Base-by-base conservation (phyloP, 2,888 invertebrate species). In the Apamea crenata region DNA sequence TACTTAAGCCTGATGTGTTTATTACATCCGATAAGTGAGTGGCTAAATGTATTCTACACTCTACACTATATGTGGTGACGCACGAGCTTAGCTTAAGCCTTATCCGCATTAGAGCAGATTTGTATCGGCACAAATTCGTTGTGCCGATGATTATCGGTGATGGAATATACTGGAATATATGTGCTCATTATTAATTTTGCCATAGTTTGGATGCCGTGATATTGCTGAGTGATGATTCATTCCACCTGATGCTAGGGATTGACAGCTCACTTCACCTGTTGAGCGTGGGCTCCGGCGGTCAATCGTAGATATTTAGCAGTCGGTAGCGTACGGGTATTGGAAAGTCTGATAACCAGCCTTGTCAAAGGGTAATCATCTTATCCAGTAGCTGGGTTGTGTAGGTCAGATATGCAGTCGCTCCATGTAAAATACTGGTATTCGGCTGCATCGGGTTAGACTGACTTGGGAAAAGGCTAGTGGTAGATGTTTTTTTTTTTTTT, bases 71-170 rank as follows among this genome's bases (percentile, higher is more conserved):
- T 44, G 71, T 50, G 5, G n/a, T 67, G 67, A 72, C 81, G 71
- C 14, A 85, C 21, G 67, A 47, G 44, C 18, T 67, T 44, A 40
- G 4, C 10, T 74, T n/a, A 67, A 36, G 44, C 59, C 16, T 81
- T n/a, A 84, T 84, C 68, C 80, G 80, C 61, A 69, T 80, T 65
- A 80, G n/a, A 36, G 40, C 40, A 69, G 81, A 81, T 84, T 84
- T 80, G 59, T 77, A 50, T 77, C 78, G 40, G 66, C 78, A 32
- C 32, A 59, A 83, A 8, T 44, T 32, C 1, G 21, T 47, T 63
- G 53, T 50, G 32, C 40, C 6, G 7, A 16, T 61, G 44, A 47
- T 25, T 63, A 18, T 44, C 12, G 14, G 0, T 14, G 5, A 50
- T 40, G 14, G 40, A 53, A 40, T 6, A 53, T 18, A 36, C n/a